Evolutionary conservation across 2,888 invertebrate species (phyloP).

Genomic region (Ceriagrion tenellum): DNA sequence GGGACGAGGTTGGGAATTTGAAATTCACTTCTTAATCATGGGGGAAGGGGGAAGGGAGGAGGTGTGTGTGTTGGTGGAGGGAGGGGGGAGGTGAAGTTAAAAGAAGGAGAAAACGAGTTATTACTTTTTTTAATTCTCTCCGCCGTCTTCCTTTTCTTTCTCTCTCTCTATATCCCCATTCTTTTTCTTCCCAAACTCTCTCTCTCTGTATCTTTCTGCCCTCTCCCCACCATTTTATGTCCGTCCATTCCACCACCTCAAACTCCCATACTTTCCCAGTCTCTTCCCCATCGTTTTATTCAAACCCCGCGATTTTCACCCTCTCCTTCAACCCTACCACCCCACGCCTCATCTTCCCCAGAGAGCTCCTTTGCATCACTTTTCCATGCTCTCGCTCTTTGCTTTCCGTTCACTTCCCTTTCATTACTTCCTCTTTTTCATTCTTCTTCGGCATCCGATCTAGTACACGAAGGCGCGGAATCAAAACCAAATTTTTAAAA

Average conservation of each 20-base stretch:
- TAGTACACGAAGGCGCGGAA: no score
- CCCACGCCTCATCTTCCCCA: no score
- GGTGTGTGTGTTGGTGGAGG: neutral
- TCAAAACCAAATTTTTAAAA: no score
- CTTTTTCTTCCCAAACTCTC: neutral
- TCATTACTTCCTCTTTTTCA: neutral
- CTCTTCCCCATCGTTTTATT: neutral
- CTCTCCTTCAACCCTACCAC: neutral
- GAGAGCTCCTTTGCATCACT: no score
- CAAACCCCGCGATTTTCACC: conserved; percentile 6
- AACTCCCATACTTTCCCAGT: no score
- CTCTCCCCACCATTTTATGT: neutral
- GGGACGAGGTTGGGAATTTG: conserved; percentile 37
- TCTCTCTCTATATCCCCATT: neutral
- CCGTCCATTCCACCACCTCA: no score
- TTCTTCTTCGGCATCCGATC: neutral
- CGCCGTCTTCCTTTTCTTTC: neutral
- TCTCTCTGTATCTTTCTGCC: neutral
- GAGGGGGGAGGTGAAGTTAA: neutral
- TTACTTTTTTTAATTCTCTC: conserved; percentile 57
- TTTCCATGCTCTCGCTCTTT: neutral
- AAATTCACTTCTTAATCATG: conserved; percentile 55
- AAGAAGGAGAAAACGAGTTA: conserved; percentile 43
- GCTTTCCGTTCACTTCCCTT: neutral
- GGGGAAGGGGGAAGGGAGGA: neutral